phyloP scores from a whole-genome alignment of 2,888 invertebrate genomes.

The Reticulitermes lucifugus region DNA sequence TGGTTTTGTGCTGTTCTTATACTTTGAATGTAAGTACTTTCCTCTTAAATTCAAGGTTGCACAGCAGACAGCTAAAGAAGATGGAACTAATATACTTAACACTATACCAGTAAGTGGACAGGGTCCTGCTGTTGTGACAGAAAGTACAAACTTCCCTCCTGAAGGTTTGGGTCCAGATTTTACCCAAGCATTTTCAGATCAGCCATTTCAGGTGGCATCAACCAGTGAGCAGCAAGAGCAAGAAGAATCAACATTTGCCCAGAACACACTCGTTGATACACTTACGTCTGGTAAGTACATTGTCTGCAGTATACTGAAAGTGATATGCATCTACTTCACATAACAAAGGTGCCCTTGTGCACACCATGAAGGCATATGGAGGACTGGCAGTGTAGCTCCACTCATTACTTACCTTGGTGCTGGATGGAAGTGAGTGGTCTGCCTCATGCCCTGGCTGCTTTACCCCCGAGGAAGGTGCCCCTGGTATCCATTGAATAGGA shows the following conservation, averaged over 20 bases:
- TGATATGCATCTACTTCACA: too few relatives aligned
- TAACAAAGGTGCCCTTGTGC: too few relatives aligned
- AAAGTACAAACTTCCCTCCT: conserved; percentile 10
- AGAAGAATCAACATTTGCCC: conserved; percentile 45
- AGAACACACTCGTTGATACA: conserved; percentile 45
- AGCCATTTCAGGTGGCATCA: conserved; percentile 47
- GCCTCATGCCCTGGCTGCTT: too few relatives aligned
- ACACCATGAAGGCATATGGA: too few relatives aligned
- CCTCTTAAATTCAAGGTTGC: not conserved
- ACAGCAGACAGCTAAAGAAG: conserved; percentile 13
- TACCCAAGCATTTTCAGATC: conserved; percentile 51
- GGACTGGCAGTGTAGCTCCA: too few relatives aligned
- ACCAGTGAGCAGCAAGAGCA: conserved; percentile 42
- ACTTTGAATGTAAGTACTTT: too few relatives aligned
- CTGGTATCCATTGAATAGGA: too few relatives aligned
- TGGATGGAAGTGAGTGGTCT: too few relatives aligned
- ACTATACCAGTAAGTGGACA: not conserved
- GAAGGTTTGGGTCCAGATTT: conserved; percentile 48
- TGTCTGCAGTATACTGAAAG: not conserved
- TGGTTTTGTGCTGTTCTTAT: too few relatives aligned
- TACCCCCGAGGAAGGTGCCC: too few relatives aligned
- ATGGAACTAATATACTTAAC: not conserved
- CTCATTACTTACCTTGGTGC: too few relatives aligned
- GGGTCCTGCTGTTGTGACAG: not conserved
- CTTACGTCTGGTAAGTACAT: conserved; percentile 41